A percentile compares a stretch with the other conserved stretches of the same genome.
phyloP scores from a whole-genome alignment of 1,140 invertebrate genomes.

The Matsumurasca onukii region DNA sequence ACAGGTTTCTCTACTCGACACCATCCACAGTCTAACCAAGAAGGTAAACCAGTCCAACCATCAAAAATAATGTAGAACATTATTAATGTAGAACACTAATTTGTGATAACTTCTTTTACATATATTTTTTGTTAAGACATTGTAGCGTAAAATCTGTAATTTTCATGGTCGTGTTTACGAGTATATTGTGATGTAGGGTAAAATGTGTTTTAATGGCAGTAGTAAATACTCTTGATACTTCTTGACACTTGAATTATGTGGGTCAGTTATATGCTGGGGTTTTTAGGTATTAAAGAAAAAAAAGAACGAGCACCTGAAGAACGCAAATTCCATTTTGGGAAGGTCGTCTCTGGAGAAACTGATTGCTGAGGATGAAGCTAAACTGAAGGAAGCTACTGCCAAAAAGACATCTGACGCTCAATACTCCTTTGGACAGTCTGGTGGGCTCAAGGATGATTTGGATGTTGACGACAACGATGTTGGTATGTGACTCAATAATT shows the following conservation, averaged over 20 bases:
- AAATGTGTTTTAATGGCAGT: neutral
- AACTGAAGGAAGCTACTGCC: conserved; percentile 45
- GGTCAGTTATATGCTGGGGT: too few species aligned
- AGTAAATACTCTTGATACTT: neutral
- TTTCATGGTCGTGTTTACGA: too few species aligned
- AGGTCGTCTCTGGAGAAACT: conserved; percentile 1
- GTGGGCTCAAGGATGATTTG: conserved; percentile 64
- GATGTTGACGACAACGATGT: conserved; percentile 72
- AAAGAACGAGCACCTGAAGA: conserved; percentile 54
- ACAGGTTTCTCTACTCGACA: conserved; percentile 59
- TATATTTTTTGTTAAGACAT: too few species aligned
- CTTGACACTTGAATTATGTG: neutral
- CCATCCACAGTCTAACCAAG: conserved; percentile 63
- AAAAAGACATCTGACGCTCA: conserved; percentile 35
- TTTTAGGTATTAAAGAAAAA: conserved; percentile 59
- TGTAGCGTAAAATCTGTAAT: too few species aligned
- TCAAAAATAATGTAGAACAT: too few species aligned
- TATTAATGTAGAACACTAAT: too few species aligned
- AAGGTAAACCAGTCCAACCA: too few species aligned
- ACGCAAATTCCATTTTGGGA: conserved; percentile 48
- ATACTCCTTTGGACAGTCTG: conserved; percentile 43
- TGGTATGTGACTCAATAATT: too few species aligned
- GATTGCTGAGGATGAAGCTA: conserved; percentile 38
- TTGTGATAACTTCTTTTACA: too few species aligned
- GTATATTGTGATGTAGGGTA: too few species aligned